A percentile compares a stretch with the other conserved stretches of the same genome.
Evolutionary conservation across 2,113 vertebrate genomes (phyloP).

Genomic region (Xerus inauris): DNA sequence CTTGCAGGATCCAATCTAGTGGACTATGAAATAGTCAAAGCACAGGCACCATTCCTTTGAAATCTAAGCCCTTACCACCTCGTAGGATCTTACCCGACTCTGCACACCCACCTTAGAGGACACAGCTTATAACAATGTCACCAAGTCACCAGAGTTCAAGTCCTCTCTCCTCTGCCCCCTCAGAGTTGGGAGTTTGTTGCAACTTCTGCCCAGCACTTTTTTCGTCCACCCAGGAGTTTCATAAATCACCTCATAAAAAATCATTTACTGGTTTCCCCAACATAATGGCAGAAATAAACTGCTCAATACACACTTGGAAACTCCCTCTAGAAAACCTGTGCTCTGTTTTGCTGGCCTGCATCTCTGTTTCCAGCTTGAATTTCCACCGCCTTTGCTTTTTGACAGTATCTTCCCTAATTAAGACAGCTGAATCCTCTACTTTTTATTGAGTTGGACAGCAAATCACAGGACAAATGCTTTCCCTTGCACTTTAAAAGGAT

Average conservation of each 20-base stretch:
- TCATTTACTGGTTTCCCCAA: constrained; percentile 68
- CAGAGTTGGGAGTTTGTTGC: constrained; percentile 23
- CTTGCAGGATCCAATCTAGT: not conserved
- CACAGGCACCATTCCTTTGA: not conserved
- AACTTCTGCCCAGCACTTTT: constrained; percentile 21
- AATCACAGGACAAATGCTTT: constrained; percentile 72
- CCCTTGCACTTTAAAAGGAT: constrained; percentile 76
- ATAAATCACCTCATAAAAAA: constrained; percentile 79
- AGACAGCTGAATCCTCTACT: constrained; percentile 7
- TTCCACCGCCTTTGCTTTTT: constrained; percentile 28
- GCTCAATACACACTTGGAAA: not conserved
- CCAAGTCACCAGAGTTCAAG: not conserved
- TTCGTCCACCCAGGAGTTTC: constrained; percentile 60
- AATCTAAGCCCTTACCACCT: not conserved
- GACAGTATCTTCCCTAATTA: constrained; percentile 60
- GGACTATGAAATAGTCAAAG: not conserved
- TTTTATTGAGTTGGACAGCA: constrained; percentile 75
- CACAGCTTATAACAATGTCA: not conserved
- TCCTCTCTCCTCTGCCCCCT: not conserved
- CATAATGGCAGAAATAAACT: constrained; percentile 60
- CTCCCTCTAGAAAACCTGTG: not conserved
- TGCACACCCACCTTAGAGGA: not conserved
- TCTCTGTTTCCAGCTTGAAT: not conserved
- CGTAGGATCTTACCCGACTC: not conserved
- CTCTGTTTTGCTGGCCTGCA: not conserved